Evolutionary conservation across 1,140 invertebrate genomes (phyloP), one percentile per base, ranked within the genome.

Genomic region (Leptinotarsa lineolata): DNA sequence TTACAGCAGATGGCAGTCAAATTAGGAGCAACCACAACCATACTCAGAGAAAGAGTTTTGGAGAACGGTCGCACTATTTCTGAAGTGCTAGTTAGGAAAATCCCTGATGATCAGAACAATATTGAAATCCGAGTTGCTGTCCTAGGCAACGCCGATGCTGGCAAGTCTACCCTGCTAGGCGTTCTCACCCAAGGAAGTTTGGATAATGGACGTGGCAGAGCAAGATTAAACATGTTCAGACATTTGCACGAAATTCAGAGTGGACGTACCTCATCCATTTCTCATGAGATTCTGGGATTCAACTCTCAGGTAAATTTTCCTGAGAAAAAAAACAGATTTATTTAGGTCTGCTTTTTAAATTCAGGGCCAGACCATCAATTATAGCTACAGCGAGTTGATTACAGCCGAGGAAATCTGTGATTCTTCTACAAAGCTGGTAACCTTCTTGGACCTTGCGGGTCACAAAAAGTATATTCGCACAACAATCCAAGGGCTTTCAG

Each of bases 201-300:
- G 67, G 97, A 99, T 84, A 99, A 99, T 87, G 97, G 98, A 0
- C 85, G 95, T 75, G 98, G 98, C 16, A 91, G 94, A 80, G 96
- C 97, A 0, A 89, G 98, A 48, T 85, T 99, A 0, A 99, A 99
- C 86, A 93, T 99, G 89, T 96, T 99, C 83, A 86, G 97, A 13
- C 97, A 99, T 84, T 87, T 97, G 75, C 98, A 99, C 85, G 98
- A 99, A 85, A 95, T 99, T 77, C 94, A 95, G 84, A 94, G 95
- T 46, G 98, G 98, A 12, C 89, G 96, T 75, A 99, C 98, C 0
- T 97, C 95, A 2, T 97, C 96, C 15, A 97, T 99, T 74, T 97
- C 95, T 74, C 95, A 98, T 83, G 97, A 99, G 86, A 96, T 98
- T 74, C 89, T 99, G 18, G 97, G 97, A 5, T 99, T 99, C 84